Base-by-base conservation (phyloP, 2,888 invertebrate genomes). In the Folsomia candida region DNA sequence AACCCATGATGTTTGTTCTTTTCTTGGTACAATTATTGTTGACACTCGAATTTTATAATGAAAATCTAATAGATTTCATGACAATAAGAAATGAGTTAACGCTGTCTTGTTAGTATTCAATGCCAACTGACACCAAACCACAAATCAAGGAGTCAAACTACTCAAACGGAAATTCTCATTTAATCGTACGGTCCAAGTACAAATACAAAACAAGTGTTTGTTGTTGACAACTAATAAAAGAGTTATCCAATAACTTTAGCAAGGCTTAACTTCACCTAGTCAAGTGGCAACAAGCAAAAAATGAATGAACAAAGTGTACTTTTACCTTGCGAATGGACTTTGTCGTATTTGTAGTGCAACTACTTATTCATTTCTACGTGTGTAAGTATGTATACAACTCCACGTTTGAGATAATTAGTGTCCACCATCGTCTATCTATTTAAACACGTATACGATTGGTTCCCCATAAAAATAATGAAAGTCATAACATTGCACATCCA, bases 151-250 rank as follows among this genome's bases (percentile, higher is more conserved):
- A 18, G 18, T 54, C 4, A 37, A 37, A 37, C 37, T 37, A 37
- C 37, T 54, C 54, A 54, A 54, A 54, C 54, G 54, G 54, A 54
- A 54, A 54, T n/a, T 20, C 22, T 18, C 54, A 54, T 20, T 22
- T 54, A 54, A 54, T 54, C 37, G 14, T 37, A 37, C 4, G 37
- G 14, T 37, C 20, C 54, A 54, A 54, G 54, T 54, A 54, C 54
- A 54, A 54, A 54, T 37, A 37, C 54, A 54, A 54, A 54, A 54
- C 20, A 20, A 20, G 54, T n/a, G 54, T 54, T 54, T 22, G 54
- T 6, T 6, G 54, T 37, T 18, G 54, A 54, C 54, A 54, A 54
- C 20, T 54, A 14, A 20, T 14, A 22, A 54, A 22, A 54, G n/a
- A 54, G 54, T 54, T 54, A 54, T 54, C 54, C 22, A 14, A n/a